Conservation (phyloP, 53 echinoderm and acorn worm species). For the Holothuria scabra region DNA sequence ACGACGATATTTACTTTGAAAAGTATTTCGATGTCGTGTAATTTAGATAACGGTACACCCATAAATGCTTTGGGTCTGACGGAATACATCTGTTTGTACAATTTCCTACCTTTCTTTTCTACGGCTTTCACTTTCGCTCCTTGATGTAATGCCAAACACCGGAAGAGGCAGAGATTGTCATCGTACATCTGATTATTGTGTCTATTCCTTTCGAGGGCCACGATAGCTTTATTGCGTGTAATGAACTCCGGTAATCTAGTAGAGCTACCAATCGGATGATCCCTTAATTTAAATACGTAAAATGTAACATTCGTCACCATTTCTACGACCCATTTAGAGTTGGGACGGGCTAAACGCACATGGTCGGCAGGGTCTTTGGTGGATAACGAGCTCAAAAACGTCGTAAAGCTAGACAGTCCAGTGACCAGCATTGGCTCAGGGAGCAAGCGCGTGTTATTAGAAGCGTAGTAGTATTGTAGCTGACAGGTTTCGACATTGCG, state of each 20-base stretch:
- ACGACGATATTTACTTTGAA: conserved; percentile 3
- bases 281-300: conserved; percentile 37
- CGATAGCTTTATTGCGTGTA: neutral
- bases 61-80: neutral
- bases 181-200: conserved; percentile 11
- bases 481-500: conserved; percentile 54
- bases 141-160: conserved; percentile 49
- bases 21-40: neutral
- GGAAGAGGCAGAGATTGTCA: conserved; percentile 42
- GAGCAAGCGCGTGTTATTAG: conserved; percentile 48
- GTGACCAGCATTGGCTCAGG: conserved; percentile 16
- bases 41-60: neutral
- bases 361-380: conserved; percentile 7
- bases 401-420: neutral
- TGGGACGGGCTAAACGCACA: conserved; percentile 10
- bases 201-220: neutral
- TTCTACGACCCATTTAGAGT: conserved; percentile 51
- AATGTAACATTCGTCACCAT: conserved; percentile 34
- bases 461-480: conserved; percentile 42
- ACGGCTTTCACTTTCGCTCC: neutral
- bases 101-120: conserved; percentile 12
- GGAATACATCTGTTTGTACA: neutral
- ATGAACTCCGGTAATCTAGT: conserved; percentile 17
- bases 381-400: neutral
- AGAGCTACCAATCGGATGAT: conserved; percentile 47